Conservation (phyloP, 2,797 vertebrate species). For the Sardinella longiceps region DNA sequence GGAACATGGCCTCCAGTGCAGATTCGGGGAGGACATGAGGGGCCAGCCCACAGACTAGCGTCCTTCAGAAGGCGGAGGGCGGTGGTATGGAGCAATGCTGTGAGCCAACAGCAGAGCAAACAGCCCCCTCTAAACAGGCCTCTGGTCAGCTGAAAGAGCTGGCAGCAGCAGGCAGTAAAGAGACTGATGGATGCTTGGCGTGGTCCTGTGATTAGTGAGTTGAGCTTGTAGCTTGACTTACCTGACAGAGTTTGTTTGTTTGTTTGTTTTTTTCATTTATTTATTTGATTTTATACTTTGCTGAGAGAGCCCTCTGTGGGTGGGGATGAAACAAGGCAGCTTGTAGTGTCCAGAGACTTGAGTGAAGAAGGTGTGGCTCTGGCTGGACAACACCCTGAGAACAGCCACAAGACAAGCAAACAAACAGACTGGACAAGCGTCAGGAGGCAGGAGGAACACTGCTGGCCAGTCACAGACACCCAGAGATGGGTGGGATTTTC, state of each 20-base stretch:
- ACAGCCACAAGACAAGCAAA: not conserved
- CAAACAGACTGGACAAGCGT: not conserved
- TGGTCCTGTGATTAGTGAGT: not conserved
- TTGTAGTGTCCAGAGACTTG: not conserved
- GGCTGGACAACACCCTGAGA: conserved; percentile 3
- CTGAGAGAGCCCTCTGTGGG: not conserved
- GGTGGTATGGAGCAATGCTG: not conserved
- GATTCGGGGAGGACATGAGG: not conserved
- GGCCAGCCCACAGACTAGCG: not conserved
- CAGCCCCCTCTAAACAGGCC: not conserved
- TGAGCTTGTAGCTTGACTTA: not conserved
- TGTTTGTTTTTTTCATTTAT: not conserved
- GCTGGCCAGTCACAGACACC: not conserved
- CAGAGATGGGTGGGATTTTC: not conserved
- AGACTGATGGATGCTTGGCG: not conserved
- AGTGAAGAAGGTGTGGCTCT: not conserved
- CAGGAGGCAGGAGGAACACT: not conserved
- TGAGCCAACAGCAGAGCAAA: not conserved
- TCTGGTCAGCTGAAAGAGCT: not conserved
- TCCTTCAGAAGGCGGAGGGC: not conserved
- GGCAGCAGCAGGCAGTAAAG: not conserved
- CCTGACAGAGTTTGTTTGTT: not conserved
- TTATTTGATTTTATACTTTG: not conserved
- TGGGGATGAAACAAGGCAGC: not conserved
- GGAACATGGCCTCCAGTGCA: not conserved